Conservation (phyloP, 1,140 invertebrate species). For the Araneus ventricosus region DNA sequence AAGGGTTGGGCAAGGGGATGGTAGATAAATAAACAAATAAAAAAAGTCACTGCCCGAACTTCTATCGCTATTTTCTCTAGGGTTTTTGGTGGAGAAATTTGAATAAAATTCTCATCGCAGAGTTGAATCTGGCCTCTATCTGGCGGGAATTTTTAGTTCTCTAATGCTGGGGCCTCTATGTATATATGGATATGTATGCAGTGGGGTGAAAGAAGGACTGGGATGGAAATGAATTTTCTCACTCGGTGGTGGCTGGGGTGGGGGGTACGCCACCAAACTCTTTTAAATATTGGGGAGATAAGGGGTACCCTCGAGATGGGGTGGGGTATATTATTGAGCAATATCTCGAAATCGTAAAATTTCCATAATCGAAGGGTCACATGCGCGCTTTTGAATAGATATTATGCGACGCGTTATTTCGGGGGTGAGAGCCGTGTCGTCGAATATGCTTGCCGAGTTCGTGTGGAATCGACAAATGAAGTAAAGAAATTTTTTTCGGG, state of each 20-base stretch:
- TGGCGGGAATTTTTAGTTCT: constrained; percentile 47
- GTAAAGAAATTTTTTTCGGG: not conserved
- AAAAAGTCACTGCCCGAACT: constrained; percentile 3
- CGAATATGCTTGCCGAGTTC: not conserved
- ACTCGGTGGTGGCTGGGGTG: not conserved
- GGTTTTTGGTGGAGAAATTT: constrained; percentile 44
- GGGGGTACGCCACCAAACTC: not conserved
- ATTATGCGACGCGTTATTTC: constrained; percentile 37
- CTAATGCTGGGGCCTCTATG: constrained; percentile 11
- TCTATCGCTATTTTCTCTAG: constrained; percentile 64
- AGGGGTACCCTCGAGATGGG: not conserved
- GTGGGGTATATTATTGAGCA: constrained; percentile 62
- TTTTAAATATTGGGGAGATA: constrained; percentile 63
- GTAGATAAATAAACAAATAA: constrained; percentile 2
- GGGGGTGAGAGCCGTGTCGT: constrained; percentile 6
- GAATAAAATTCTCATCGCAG: constrained; percentile 72
- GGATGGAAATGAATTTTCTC: constrained; percentile 59
- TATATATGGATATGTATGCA: constrained; percentile 71
- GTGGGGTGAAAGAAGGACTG: not conserved
- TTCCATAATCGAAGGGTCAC: constrained; percentile 69
- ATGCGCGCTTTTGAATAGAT: constrained; percentile 55
- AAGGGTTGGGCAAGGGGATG: constrained; percentile 14
- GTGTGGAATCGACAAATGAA: not conserved
- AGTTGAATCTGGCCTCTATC: constrained; percentile 45
- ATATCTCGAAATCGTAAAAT: constrained; percentile 68